Percentiles rank a stretch among this genome's conserved stretches.
These are phyloP conservation scores for Aphyosemion australe DNA, from an alignment of 2,113 vertebrate genomes.

Conservation along the genomic window DNA sequence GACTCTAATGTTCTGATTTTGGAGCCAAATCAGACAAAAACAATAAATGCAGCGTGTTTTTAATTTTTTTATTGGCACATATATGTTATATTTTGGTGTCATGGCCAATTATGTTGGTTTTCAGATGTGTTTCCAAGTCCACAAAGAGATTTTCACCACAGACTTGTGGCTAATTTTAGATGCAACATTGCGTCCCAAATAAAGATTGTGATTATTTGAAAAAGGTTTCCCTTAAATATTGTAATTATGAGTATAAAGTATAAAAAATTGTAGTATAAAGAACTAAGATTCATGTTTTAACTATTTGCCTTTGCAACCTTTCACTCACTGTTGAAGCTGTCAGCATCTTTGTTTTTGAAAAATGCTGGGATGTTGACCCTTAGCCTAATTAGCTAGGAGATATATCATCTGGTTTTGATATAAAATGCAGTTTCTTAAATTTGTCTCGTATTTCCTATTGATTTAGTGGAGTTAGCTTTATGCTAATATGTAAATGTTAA, in stretches of 20 bases:
- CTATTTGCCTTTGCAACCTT: neutral
- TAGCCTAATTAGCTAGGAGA: neutral
- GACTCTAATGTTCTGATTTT: too few species aligned
- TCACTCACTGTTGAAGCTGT: neutral
- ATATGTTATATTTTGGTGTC: neutral
- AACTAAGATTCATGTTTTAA: too few species aligned
- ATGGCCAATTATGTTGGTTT: neutral
- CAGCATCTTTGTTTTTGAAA: neutral
- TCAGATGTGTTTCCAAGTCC: neutral
- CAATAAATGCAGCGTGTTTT: neutral
- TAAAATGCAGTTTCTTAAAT: neutral
- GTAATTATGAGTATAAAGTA: too few species aligned
- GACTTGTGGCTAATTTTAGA: neutral
- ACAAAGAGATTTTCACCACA: neutral
- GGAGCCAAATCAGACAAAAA: neutral
- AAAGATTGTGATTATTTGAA: too few species aligned
- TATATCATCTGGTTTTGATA: neutral
- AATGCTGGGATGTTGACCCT: neutral
- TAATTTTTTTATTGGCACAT: neutral
- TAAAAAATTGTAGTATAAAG: too few species aligned
- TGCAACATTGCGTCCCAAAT: neutral
- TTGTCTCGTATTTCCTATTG: neutral
- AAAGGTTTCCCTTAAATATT: too few species aligned
- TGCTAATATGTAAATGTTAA: too few species aligned
- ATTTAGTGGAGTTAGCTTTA: too few species aligned